Base-by-base conservation (phyloP, 2,888 invertebrate genomes). In the Drosophila longiperda region DNA sequence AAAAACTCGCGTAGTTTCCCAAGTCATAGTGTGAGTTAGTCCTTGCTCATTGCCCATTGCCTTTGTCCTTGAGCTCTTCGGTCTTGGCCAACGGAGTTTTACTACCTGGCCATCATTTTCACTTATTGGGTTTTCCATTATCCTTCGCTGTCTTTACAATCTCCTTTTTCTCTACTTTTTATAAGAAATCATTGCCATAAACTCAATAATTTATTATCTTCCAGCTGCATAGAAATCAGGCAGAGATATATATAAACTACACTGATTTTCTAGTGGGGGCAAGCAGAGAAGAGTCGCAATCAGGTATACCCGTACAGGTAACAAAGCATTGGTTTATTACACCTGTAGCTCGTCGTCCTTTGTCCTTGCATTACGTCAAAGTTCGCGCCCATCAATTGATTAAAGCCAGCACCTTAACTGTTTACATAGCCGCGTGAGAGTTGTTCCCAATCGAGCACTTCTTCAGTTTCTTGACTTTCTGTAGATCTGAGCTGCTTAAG, bases 161-260 rank as follows among this genome's bases (percentile, higher is more conserved):
- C 23, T 29, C 36, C 20, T 38, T 42, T 36, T 48, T 40, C 20
- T 15, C 3, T 23, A 20, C 33, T 50, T 54, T 66, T 80, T 75
- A 63, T 68, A 54, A 68, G 67, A 80, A 82, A 69, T 71, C 84
- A 75, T 75, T 67, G 86, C 80, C 53, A 80, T 85, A 83, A 87
- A 85, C 62, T 78, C 69, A 52, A 88, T 83, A 85, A 85, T 82
- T 88, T 86, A 86, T 86, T 88, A 69, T 88, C 73, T 72, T 49
- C 71, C 86, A 82, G 86, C 82, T 88, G 88, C 78, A 78, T 59
- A 55, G 83, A 71, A 78, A 71, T 77, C 74, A 70, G 20, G 62
- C 29, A 32, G 12, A 59, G 40, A 34, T 42, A 54, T 57, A 62
- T 74, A 72, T 49, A 45, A 23, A 45, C 15, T 45, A 70, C 49